A percentile compares a stretch with the other conserved stretches of the same genome.
These are phyloP conservation scores for Tolypeutes matacus DNA, from an alignment of 2,797 vertebrate genomes.

Conservation along the genomic window DNA sequence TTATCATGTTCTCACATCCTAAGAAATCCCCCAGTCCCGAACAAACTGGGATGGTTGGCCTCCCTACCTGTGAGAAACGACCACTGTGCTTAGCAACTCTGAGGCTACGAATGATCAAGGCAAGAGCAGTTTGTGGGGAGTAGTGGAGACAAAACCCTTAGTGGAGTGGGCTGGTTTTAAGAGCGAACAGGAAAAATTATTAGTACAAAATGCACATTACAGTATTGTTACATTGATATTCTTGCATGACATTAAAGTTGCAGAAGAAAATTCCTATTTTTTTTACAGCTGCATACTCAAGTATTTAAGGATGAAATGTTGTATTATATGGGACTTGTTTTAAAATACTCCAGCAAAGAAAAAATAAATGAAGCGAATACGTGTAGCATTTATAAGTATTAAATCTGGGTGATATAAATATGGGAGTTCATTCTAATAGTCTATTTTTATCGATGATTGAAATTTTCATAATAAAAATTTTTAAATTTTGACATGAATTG, in stretches of 20 bases:
- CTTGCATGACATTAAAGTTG: background rate
- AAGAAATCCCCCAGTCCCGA: background rate
- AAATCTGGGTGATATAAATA: background rate
- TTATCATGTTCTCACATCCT: background rate
- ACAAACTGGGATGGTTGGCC: background rate
- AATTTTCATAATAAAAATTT: background rate
- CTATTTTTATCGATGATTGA: slow-evolving; percentile 1
- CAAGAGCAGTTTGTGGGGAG: background rate
- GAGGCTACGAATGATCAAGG: background rate
- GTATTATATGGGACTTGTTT: background rate
- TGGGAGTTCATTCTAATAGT: background rate
- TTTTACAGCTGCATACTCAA: slow-evolving; percentile 37
- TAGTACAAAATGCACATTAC: background rate
- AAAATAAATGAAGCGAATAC: background rate
- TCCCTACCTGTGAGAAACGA: background rate
- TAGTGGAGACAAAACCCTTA: background rate
- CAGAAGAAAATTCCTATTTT: background rate
- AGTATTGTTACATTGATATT: background rate
- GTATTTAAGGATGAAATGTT: background rate
- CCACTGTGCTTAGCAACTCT: background rate
- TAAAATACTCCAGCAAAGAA: slow-evolving; percentile 28
- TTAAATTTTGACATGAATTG: background rate
- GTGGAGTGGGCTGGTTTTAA: background rate
- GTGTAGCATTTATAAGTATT: background rate
- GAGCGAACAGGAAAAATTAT: background rate